phyloP scores from a whole-genome alignment of 2,888 invertebrate genomes.

The Aleiodes leptofemur region DNA sequence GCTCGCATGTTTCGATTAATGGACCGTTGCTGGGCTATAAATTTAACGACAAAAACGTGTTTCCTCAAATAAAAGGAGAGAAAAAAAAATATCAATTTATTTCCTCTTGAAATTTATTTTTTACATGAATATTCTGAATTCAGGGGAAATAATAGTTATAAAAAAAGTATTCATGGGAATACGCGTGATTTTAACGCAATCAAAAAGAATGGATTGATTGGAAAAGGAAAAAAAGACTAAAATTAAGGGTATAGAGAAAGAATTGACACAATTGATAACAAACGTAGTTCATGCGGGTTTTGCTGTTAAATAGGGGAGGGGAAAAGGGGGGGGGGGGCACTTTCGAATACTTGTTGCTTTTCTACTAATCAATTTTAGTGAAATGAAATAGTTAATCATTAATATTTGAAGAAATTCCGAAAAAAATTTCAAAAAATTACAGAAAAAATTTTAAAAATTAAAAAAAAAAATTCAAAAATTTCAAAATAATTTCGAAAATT shows the following conservation, averaged over 20 bases:
- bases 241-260: background rate
- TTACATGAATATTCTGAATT: conserved; percentile 20
- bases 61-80: background rate
- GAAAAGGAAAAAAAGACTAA: background rate
- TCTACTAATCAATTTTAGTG: too few relatives aligned
- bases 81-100: conserved; percentile 7
- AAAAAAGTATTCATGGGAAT: background rate
- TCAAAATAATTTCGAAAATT: too few relatives aligned
- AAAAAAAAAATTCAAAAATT: too few relatives aligned
- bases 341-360: too few relatives aligned
- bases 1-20: conserved; percentile 24
- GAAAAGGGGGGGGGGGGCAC: too few relatives aligned
- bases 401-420: too few relatives aligned
- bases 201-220: background rate
- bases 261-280: background rate
- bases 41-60: conserved; percentile 24
- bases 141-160: background rate
- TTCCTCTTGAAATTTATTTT: conserved; percentile 21
- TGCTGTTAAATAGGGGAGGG: background rate
- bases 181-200: background rate
- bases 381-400: too few relatives aligned
- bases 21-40: conserved; percentile 23
- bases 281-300: background rate
- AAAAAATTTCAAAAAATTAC: too few relatives aligned
- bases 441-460: too few relatives aligned